These are phyloP conservation scores for Drosophila neonasuta DNA, from an alignment of 2,888 invertebrate genomes.

Conservation along the genomic window DNA sequence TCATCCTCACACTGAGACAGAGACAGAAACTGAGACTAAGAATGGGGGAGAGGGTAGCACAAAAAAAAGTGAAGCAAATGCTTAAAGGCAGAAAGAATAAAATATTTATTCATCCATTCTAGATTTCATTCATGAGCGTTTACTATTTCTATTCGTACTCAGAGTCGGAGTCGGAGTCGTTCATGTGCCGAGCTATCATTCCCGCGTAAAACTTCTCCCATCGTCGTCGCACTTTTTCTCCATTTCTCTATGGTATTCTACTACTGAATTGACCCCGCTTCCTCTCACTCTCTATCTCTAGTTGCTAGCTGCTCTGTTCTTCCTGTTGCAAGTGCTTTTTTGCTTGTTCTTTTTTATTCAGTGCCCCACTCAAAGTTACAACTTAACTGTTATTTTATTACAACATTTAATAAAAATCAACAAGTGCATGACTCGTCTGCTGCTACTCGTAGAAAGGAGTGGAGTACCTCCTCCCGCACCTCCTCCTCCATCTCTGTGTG, in stretches of 20 bases:
- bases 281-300: not conserved
- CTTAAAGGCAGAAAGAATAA: conserved; percentile 71
- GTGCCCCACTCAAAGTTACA: conserved; percentile 76
- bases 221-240: conserved; percentile 28
- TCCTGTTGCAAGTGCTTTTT: conserved; percentile 33
- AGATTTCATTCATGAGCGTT: conserved; percentile 74
- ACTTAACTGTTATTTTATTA: conserved; percentile 78
- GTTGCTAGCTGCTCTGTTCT: not conserved
- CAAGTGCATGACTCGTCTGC: conserved; percentile 73
- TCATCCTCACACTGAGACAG: conserved; percentile 38
- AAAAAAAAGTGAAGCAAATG: conserved; percentile 42
- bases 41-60: conserved; percentile 10
- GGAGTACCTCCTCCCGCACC: conserved; percentile 4
- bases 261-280: conserved; percentile 1
- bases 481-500: conserved; percentile 6
- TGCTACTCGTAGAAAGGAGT: conserved; percentile 52
- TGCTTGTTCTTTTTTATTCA: conserved; percentile 44
- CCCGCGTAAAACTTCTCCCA: conserved; percentile 46
- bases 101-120: conserved; percentile 75
- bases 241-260: conserved; percentile 25
- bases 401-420: conserved; percentile 78
- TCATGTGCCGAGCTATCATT: conserved; percentile 42
- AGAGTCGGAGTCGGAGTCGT: conserved; percentile 14
- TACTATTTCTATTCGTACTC: conserved; percentile 54
- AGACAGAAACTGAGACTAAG: conserved; percentile 12